A percentile compares a stretch with the other conserved stretches of the same genome.
Conservation (phyloP, 2,113 vertebrate genomes). For the Rhinolophus ferrumequinum region DNA sequence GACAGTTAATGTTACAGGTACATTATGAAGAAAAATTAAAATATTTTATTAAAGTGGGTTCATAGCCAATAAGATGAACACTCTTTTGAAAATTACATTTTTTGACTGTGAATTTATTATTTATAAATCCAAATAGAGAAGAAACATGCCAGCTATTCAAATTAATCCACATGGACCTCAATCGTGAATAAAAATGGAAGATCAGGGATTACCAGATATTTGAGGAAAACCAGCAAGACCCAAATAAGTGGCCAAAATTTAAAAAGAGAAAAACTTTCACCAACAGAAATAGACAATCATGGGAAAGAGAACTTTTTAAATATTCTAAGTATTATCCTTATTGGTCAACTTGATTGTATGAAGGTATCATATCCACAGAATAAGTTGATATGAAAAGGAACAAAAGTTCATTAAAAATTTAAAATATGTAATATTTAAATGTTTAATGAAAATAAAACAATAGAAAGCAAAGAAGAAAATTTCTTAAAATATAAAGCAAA, state of each 20-base stretch:
- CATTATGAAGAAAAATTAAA: slow-evolving; percentile 19
- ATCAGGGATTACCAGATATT: not conserved
- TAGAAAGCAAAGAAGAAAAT: not conserved
- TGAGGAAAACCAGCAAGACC: not conserved
- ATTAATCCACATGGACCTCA: not conserved
- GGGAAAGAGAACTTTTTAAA: not conserved
- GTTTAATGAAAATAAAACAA: slow-evolving; percentile 26
- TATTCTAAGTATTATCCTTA: not conserved
- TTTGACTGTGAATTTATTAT: not conserved
- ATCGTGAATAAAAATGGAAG: not conserved
- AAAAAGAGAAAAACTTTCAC: not conserved
- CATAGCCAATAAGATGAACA: not conserved
- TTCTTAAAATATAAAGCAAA: slow-evolving; percentile 23
- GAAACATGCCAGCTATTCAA: not conserved
- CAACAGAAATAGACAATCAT: not conserved
- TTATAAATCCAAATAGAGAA: slow-evolving; percentile 11
- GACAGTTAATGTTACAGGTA: not conserved
- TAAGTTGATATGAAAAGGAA: not conserved
- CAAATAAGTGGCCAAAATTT: not conserved
- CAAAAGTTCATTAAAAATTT: not conserved
- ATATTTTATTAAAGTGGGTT: slow-evolving; percentile 32
- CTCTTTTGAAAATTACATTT: not conserved
- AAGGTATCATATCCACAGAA: not conserved
- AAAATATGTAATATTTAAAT: slow-evolving; percentile 2
- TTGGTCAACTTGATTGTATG: not conserved